These are phyloP conservation scores for Zelostemma sp. DNA, from an alignment of 1,140 invertebrate genomes.

Conservation along the genomic window DNA sequence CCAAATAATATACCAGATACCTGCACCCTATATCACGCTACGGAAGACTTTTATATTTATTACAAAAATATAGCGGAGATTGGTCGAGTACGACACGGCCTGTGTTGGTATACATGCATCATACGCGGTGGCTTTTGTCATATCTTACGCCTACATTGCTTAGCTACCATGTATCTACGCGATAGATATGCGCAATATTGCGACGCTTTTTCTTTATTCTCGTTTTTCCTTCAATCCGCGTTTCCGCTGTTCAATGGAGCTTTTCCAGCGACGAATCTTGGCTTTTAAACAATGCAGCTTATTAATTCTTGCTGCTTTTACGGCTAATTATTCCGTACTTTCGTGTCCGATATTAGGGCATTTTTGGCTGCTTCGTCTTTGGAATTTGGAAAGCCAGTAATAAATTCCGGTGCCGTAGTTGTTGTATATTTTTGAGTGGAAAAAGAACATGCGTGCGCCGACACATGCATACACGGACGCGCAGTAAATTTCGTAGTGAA, in stretches of 20 bases:
- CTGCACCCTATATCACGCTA: conserved; percentile 30
- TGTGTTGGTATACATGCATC: conserved; percentile 19
- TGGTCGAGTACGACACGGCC: conserved; percentile 23
- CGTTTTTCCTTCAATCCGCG: too few relatives aligned
- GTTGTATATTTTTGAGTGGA: conserved; percentile 4
- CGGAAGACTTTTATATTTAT: conserved; percentile 47
- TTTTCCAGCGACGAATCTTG: too few relatives aligned
- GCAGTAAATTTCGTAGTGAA: conserved; percentile 18
- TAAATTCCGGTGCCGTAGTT: background rate
- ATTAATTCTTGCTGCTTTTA: too few relatives aligned
- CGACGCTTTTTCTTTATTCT: too few relatives aligned
- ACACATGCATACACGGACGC: conserved; percentile 5
- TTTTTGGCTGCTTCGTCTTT: too few relatives aligned
- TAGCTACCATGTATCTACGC: too few relatives aligned
- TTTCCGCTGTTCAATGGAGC: too few relatives aligned
- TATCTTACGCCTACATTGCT: conserved; percentile 13
- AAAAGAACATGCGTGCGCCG: conserved; percentile 13
- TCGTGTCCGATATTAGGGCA: too few relatives aligned
- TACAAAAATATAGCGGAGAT: conserved; percentile 43
- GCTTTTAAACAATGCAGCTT: too few relatives aligned
- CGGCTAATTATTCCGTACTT: too few relatives aligned
- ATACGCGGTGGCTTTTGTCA: conserved; percentile 30
- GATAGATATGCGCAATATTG: too few relatives aligned
- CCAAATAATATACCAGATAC: conserved; percentile 41
- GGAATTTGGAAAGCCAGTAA: too few relatives aligned